Conservation (phyloP, 2,888 invertebrate genomes). For the Pammene fasciana region DNA sequence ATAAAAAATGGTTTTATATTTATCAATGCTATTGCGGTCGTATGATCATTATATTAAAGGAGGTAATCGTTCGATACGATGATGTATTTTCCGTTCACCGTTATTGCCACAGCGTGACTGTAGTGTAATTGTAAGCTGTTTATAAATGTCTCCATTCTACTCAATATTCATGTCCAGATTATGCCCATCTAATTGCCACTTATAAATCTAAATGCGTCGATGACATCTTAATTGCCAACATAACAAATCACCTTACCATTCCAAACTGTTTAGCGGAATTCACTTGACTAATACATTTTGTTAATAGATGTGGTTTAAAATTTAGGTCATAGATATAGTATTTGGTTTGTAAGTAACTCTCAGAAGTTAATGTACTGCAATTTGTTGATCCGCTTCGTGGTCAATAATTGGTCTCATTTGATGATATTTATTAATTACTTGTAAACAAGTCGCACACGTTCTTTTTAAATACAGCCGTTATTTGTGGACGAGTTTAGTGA, state of each 20-base stretch:
- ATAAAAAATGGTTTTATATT: no score
- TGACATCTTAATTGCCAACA: constrained; percentile 78
- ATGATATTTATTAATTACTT: constrained; percentile 57
- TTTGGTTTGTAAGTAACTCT: constrained; percentile 18
- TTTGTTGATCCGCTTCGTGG: constrained; percentile 53
- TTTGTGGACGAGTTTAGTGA: neutral
- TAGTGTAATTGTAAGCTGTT: constrained; percentile 69
- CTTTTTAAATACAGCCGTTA: constrained; percentile 4
- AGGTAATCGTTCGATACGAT: constrained; percentile 44
- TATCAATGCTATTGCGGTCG: neutral
- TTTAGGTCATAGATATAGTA: constrained; percentile 17
- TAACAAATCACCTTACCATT: constrained; percentile 70
- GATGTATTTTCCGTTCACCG: constrained; percentile 53
- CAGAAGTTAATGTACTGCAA: neutral
- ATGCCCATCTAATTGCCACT: constrained; percentile 74
- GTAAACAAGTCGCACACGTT: constrained; percentile 47
- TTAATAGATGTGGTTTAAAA: constrained; percentile 40
- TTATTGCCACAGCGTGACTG: constrained; percentile 55
- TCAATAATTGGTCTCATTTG: constrained; percentile 61
- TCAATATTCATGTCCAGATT: constrained; percentile 78
- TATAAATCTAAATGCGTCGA: constrained; percentile 75
- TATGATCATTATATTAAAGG: neutral
- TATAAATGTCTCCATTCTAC: constrained; percentile 68
- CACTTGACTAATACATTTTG: constrained; percentile 44
- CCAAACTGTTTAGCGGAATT: constrained; percentile 60